These are phyloP conservation scores for Mustelus asterias DNA, from an alignment of 2,113 vertebrate genomes.

Conservation along the genomic window DNA sequence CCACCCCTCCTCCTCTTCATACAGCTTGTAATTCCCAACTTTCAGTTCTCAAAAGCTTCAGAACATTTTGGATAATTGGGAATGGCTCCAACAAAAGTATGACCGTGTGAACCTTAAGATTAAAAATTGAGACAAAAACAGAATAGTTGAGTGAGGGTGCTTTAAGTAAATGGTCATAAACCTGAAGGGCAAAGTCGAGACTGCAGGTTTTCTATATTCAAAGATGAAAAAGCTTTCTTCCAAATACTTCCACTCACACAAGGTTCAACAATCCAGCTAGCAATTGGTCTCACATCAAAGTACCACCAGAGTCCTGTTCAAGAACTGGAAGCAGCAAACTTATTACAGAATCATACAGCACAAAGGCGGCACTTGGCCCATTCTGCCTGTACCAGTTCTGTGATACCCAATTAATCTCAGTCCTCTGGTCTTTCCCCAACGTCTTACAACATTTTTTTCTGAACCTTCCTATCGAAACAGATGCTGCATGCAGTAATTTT, in stretches of 20 bases:
- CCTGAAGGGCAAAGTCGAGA: background rate
- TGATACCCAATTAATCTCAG: background rate
- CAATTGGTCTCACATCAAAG: background rate
- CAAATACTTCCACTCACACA: background rate
- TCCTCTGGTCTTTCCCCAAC: background rate
- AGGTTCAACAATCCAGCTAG: background rate
- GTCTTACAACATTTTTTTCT: background rate
- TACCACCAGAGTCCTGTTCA: background rate
- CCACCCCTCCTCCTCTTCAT: background rate
- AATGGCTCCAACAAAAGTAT: background rate
- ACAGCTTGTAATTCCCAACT: background rate
- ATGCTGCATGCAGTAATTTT: background rate
- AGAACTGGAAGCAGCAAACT: background rate
- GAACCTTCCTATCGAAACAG: background rate
- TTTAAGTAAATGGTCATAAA: constrained; percentile 1
- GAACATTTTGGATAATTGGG: background rate
- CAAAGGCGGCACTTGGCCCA: background rate
- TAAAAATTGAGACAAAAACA: background rate
- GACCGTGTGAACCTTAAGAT: background rate
- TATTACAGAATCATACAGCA: constrained; percentile 21
- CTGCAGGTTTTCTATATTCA: no score
- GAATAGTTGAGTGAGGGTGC: background rate
- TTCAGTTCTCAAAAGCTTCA: background rate
- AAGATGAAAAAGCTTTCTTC: background rate
- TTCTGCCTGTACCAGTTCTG: background rate